Percentiles rank a stretch among this genome's conserved stretches.
These are phyloP conservation scores for Drosophila anomelani DNA, from an alignment of 2,888 invertebrate genomes.

Conservation along the genomic window DNA sequence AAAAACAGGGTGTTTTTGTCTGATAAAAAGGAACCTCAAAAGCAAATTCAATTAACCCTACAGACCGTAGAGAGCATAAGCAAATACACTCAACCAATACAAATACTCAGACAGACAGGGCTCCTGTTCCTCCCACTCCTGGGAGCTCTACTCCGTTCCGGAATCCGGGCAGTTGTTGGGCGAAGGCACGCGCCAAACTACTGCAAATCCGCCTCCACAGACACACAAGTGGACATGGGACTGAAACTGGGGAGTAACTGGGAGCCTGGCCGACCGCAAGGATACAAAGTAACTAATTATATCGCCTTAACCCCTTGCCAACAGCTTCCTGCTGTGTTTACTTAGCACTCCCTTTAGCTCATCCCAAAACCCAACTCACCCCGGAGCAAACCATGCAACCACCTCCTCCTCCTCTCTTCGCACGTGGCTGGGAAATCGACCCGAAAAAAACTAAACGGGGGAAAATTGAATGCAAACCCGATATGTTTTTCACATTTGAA, in stretches of 20 bases:
- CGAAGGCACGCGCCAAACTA: conserved; percentile 63
- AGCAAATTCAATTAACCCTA: conserved; percentile 81
- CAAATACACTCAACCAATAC: conserved; percentile 80
- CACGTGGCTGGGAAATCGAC: conserved; percentile 47
- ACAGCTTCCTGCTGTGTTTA: conserved; percentile 57
- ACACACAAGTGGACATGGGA: conserved; percentile 22
- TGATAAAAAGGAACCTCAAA: conserved; percentile 58
- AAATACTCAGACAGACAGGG: conserved; percentile 58
- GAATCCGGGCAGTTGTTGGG: conserved; percentile 37
- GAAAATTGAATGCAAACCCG: conserved; percentile 57
- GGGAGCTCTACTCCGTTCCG: conserved; percentile 35
- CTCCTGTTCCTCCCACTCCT: not conserved
- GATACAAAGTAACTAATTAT: conserved; percentile 79
- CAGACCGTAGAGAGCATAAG: conserved; percentile 76
- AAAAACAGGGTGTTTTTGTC: conserved; percentile 5
- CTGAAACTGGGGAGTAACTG: not conserved
- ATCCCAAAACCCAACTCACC: not conserved
- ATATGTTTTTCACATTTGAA: conserved; percentile 58
- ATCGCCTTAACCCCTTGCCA: conserved; percentile 64
- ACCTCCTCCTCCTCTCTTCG: conserved; percentile 10
- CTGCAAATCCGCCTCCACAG: conserved; percentile 53
- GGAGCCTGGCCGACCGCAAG: conserved; percentile 50
- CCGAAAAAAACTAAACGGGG: conserved; percentile 27
- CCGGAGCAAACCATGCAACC: conserved; percentile 13
- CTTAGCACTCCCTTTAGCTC: conserved; percentile 39